Percentiles rank a stretch among this genome's conserved stretches.
Evolutionary conservation across 2,888 invertebrate species (phyloP).

Genomic region (Leptura quadrifasciata): DNA sequence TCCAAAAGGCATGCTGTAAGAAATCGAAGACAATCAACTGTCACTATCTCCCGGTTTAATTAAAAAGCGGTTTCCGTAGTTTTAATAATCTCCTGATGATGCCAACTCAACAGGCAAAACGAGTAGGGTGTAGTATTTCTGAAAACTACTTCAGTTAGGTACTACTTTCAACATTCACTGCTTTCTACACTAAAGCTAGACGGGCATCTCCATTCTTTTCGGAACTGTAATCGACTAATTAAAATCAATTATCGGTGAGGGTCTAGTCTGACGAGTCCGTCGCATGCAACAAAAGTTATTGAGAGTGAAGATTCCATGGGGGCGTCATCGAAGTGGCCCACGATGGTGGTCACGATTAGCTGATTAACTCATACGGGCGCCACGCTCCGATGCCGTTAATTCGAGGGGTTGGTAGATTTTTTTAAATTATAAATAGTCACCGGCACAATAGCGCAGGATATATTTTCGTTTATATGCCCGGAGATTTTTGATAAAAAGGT

Average conservation of each 20-base stretch:
- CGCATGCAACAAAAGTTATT: neutral
- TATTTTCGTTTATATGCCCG: neutral
- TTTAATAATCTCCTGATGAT: too few relatives aligned
- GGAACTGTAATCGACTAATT: slow-evolving; percentile 5
- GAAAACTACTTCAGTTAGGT: too few relatives aligned
- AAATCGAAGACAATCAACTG: too few relatives aligned
- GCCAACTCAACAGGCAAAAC: too few relatives aligned
- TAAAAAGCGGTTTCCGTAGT: too few relatives aligned
- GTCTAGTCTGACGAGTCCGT: neutral
- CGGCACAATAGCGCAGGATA: neutral
- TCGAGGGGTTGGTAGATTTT: slow-evolving; percentile 22
- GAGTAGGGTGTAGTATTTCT: too few relatives aligned
- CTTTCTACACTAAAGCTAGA: too few relatives aligned
- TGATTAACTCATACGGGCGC: slow-evolving; percentile 31
- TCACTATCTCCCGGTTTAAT: too few relatives aligned
- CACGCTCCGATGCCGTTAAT: slow-evolving; percentile 20
- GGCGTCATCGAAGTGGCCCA: slow-evolving; percentile 13
- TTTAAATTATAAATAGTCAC: slow-evolving; percentile 15
- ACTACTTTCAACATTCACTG: too few relatives aligned
- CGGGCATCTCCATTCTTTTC: too few relatives aligned
- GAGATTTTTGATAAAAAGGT: neutral
- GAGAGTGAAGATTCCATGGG: slow-evolving; percentile 22
- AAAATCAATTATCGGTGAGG: slow-evolving; percentile 13
- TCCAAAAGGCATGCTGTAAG: too few relatives aligned
- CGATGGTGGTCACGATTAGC: slow-evolving; percentile 35